A percentile compares a stretch with the other conserved stretches of the same genome.
These are phyloP conservation scores for Albula glossodonta DNA, from an alignment of 2,113 vertebrate species.

Conservation along the genomic window DNA sequence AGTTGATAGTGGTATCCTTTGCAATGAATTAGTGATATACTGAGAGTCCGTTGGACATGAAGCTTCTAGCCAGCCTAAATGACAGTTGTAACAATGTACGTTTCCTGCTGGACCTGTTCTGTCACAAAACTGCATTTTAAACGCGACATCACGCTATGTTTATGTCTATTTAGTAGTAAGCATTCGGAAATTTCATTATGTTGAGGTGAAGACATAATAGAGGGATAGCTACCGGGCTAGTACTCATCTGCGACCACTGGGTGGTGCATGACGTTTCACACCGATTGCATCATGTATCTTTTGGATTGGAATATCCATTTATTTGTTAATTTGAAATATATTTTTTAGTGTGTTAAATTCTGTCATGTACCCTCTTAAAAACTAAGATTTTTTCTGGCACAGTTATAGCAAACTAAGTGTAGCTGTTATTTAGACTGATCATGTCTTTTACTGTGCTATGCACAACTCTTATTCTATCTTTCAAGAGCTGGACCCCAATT, in stretches of 20 bases:
- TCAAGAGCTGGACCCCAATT: neutral
- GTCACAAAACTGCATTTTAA: neutral
- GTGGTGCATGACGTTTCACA: slow-evolving; percentile 12
- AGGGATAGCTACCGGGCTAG: neutral
- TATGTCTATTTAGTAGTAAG: too few relatives aligned
- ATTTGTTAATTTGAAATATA: neutral
- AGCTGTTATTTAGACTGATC: neutral
- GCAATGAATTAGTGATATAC: too few relatives aligned
- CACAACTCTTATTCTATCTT: too few relatives aligned
- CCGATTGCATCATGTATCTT: slow-evolving; percentile 64
- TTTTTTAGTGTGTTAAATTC: neutral
- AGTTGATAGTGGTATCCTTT: too few relatives aligned
- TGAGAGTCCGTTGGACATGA: too few relatives aligned
- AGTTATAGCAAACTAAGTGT: neutral
- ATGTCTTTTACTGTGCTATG: neutral
- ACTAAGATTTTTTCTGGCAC: neutral
- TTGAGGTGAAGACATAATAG: neutral
- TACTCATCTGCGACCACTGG: neutral
- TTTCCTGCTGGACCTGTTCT: too few relatives aligned
- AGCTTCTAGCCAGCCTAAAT: too few relatives aligned
- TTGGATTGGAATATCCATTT: neutral
- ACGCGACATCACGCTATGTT: neutral
- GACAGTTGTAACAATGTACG: too few relatives aligned
- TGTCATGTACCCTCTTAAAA: neutral
- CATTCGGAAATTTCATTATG: too few relatives aligned